Percentiles rank a stretch among this genome's conserved stretches.
These are phyloP conservation scores for Fissipunctia ypsillon DNA, from an alignment of 2,888 invertebrate species.

Conservation along the genomic window DNA sequence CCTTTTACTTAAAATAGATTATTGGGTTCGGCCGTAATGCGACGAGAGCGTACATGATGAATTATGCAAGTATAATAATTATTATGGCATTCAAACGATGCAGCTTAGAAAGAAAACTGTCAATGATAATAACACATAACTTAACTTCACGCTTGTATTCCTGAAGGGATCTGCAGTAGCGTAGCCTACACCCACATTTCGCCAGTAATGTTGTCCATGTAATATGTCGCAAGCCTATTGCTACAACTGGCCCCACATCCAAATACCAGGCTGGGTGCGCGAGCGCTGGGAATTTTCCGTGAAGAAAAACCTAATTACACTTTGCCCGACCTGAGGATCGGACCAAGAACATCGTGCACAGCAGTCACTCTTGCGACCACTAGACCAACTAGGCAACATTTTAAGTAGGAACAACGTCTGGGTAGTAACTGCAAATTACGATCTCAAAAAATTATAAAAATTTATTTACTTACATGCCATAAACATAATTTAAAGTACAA, in stretches of 20 bases:
- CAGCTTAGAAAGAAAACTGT: background rate
- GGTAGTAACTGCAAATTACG: background rate
- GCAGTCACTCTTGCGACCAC: background rate
- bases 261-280: background rate
- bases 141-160: background rate
- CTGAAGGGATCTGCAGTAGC: background rate
- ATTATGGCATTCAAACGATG: background rate
- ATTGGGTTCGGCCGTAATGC: too few species aligned
- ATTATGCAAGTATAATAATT: slow-evolving; percentile 5
- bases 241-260: background rate
- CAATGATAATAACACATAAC: background rate
- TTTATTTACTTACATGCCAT: background rate
- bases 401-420: too few species aligned
- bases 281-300: too few species aligned
- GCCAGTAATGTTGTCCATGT: background rate
- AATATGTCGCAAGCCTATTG: background rate
- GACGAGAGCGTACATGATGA: too few species aligned
- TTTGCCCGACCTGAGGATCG: too few species aligned
- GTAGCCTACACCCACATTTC: background rate
- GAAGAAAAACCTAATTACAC: background rate
- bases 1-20: too few species aligned
- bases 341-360: background rate
- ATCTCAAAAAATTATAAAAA: background rate
- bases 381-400: background rate
- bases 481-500: background rate